These are phyloP conservation scores for Drosophila persimilis DNA, from an alignment of 1,140 invertebrate species.

Conservation along the genomic window DNA sequence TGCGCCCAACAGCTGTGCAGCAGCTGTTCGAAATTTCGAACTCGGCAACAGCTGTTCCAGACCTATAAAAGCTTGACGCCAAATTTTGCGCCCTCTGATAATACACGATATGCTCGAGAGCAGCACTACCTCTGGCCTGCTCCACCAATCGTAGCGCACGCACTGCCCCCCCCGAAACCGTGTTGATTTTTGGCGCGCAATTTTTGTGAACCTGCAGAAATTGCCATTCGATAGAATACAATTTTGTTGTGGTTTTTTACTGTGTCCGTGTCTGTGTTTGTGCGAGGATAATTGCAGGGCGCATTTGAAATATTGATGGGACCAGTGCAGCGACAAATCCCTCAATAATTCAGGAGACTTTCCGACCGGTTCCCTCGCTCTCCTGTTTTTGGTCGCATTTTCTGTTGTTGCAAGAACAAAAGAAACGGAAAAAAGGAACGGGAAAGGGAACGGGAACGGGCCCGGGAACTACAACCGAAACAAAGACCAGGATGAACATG, in stretches of 20 bases:
- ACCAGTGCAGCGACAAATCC: constrained; percentile 37
- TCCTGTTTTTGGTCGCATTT: constrained; percentile 9
- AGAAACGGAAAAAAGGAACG: neutral
- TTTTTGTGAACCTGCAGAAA: constrained; percentile 20
- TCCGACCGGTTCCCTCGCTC: neutral
- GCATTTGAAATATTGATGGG: constrained; percentile 62
- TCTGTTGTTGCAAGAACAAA: neutral
- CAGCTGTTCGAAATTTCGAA: too few species aligned
- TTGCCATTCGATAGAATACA: neutral
- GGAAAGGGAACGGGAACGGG: neutral
- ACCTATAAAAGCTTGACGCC: too few species aligned
- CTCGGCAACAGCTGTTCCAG: too few species aligned
- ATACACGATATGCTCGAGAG: too few species aligned
- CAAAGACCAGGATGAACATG: constrained; percentile 39
- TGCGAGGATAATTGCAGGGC: constrained; percentile 53
- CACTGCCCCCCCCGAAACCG: too few species aligned
- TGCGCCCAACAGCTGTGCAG: too few species aligned
- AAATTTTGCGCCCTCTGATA: too few species aligned
- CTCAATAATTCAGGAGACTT: constrained; percentile 44
- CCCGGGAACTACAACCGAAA: constrained; percentile 5
- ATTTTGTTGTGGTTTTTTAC: constrained; percentile 14
- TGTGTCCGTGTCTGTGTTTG: constrained; percentile 21
- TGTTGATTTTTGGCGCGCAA: constrained; percentile 62
- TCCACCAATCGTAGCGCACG: too few species aligned
- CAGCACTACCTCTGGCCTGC: too few species aligned